Evolutionary conservation across 2,888 invertebrate species (phyloP), one percentile per base, ranked within the genome.

Genomic region (Drosophila neonasuta): DNA sequence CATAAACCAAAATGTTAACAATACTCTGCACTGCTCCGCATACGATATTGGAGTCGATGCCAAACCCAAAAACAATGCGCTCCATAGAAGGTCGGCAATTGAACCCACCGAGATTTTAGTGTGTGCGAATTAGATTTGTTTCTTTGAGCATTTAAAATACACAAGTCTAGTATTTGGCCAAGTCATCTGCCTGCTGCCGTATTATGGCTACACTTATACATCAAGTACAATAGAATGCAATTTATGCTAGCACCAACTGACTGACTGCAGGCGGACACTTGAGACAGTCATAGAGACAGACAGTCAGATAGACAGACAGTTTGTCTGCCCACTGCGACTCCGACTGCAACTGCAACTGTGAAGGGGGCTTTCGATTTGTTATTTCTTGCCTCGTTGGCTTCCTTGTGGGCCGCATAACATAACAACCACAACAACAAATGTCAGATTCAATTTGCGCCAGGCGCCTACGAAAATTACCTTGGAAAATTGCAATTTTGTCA

Each of bases 401-500:
- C 83, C 80, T 86, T 71, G 80, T 86, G 80, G 86, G 80, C 71
- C 39, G 83, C 60, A 63, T 62, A 67, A 52, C 68, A 80, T 0
- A 36, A 24, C 24, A 24, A 24, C 24, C 36, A 36, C 36, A 36
- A 11, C 11, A n/a, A 36, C 13, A 41, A 82, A 82, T 86, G 81
- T 84, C 81, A 82, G 62, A 76, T 86, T 82, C 81, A 86, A 86
- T 82, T 80, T 82, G 83, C 68, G 68, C 73, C 71, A 54, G 76
- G 84, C 84, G 86, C 84, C 74, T 57, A 54, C 68, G 49, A 68
- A 83, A 81, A 81, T 81, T 82, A 78, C 69, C 80, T 78, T 68
- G 60, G 69, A 80, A 80, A 85, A 80, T 79, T 82, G 86, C 74
- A 54, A 45, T 59, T 73, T 80, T 77, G 67, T 57, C 60, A 63